These are phyloP conservation scores for Heterodera filipjevi DNA, from an alignment of 2,888 invertebrate species.

Conservation along the genomic window DNA sequence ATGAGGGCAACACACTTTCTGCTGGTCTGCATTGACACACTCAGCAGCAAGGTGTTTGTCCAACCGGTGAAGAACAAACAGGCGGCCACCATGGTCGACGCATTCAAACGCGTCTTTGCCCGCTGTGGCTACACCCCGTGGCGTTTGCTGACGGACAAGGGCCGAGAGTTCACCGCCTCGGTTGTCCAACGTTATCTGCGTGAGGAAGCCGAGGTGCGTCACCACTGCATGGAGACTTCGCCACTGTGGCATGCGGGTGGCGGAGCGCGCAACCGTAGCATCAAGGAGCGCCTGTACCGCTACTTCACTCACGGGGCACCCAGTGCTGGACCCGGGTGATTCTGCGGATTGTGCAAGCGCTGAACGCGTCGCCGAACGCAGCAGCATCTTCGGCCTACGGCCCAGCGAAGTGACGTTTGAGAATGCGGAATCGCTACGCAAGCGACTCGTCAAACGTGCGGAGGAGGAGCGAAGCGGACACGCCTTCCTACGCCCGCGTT, in stretches of 20 bases:
- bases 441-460: background rate
- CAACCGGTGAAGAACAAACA: background rate
- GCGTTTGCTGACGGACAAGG: background rate
- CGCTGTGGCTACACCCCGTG: background rate
- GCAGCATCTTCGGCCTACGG: slow-evolving; percentile 18
- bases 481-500: background rate
- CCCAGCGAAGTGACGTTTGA: slow-evolving; percentile 15
- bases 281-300: slow-evolving; percentile 34
- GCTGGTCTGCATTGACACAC: background rate
- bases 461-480: background rate
- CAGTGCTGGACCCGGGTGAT: slow-evolving; percentile 28
- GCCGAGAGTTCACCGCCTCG: background rate
- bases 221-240: slow-evolving; percentile 19
- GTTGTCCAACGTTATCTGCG: slow-evolving; percentile 1
- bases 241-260: slow-evolving; percentile 29
- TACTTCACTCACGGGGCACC: slow-evolving; percentile 31
- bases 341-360: slow-evolving; percentile 19
- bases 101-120: background rate
- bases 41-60: background rate
- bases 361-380: slow-evolving; percentile 24
- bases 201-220: background rate
- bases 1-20: background rate
- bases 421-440: slow-evolving; percentile 19
- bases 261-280: slow-evolving; percentile 28
- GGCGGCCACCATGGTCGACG: background rate